A percentile compares a stretch with the other conserved stretches of the same genome.
phyloP scores from a whole-genome alignment of 2,888 invertebrate species.

The Drosophila phalerata region DNA sequence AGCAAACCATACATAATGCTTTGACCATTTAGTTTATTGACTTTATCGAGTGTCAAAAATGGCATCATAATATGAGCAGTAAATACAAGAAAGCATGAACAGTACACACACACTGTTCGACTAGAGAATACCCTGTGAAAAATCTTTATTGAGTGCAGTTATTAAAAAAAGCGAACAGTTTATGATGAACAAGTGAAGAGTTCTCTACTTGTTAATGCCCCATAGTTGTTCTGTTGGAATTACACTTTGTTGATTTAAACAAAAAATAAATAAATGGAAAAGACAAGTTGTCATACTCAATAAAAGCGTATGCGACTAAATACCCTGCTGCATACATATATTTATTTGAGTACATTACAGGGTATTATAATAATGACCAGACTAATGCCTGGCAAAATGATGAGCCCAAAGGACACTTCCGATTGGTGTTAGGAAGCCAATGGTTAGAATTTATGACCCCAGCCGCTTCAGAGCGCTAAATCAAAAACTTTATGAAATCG shows the following conservation, averaged over 20 bases:
- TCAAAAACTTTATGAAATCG: slow-evolving; percentile 73
- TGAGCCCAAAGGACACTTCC: slow-evolving; percentile 47
- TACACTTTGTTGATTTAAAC: neutral
- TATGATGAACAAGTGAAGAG: neutral
- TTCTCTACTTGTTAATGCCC: neutral
- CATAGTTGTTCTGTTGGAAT: too few species aligned
- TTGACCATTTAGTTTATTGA: slow-evolving; percentile 63
- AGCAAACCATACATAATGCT: slow-evolving; percentile 24
- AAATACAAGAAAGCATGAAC: slow-evolving; percentile 31
- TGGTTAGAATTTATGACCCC: slow-evolving; percentile 48
- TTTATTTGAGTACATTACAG: neutral
- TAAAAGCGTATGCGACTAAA: neutral
- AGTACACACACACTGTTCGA: too few species aligned
- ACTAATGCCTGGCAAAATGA: slow-evolving; percentile 37
- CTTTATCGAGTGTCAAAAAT: slow-evolving; percentile 70
- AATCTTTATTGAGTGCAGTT: neutral
- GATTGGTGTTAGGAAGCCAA: slow-evolving; percentile 43
- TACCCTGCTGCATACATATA: neutral
- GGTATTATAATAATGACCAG: slow-evolving; percentile 28
- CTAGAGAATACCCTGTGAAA: slow-evolving; percentile 1
- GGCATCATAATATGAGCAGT: slow-evolving; percentile 58
- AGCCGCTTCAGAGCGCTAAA: slow-evolving; percentile 43
- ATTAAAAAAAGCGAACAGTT: neutral
- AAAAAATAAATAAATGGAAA: neutral
- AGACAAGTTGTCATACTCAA: neutral